Evolutionary conservation across 2,113 vertebrate genomes (phyloP).

Genomic region (Spilogale gracilis): DNA sequence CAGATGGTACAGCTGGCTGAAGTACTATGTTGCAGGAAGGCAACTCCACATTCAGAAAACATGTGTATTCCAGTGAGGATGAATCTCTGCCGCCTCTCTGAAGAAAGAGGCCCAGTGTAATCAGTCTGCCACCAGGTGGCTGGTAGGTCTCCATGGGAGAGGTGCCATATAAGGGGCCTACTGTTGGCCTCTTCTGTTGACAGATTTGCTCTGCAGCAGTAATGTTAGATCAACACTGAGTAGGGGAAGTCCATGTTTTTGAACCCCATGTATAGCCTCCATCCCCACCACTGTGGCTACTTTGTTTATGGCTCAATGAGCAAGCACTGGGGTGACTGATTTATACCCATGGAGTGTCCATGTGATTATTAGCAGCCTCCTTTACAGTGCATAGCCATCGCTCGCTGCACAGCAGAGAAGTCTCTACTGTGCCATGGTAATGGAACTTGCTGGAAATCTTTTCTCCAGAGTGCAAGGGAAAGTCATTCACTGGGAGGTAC

Average conservation of each 20-base stretch:
- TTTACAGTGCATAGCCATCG: background rate
- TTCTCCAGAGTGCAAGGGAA: background rate
- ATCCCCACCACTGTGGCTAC: background rate
- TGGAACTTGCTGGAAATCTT: slow-evolving; percentile 25
- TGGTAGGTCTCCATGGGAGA: background rate
- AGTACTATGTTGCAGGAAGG: background rate
- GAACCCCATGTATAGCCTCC: background rate
- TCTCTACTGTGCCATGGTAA: background rate
- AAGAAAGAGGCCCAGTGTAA: background rate
- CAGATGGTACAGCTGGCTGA: background rate
- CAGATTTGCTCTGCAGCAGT: background rate
- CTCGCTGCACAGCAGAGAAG: background rate
- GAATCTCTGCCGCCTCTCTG: background rate
- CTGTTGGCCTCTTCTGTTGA: background rate
- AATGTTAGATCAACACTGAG: background rate
- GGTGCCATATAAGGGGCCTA: background rate
- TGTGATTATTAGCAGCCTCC: background rate
- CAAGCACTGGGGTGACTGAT: background rate
- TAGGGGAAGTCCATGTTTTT: background rate
- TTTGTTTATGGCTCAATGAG: background rate
- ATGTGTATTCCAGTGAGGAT: background rate
- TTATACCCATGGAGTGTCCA: background rate
- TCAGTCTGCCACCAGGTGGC: background rate
- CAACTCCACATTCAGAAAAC: background rate
- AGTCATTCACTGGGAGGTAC: background rate